Conservation (phyloP, 2,888 invertebrate species). For the Drosophila sordidapex region DNA sequence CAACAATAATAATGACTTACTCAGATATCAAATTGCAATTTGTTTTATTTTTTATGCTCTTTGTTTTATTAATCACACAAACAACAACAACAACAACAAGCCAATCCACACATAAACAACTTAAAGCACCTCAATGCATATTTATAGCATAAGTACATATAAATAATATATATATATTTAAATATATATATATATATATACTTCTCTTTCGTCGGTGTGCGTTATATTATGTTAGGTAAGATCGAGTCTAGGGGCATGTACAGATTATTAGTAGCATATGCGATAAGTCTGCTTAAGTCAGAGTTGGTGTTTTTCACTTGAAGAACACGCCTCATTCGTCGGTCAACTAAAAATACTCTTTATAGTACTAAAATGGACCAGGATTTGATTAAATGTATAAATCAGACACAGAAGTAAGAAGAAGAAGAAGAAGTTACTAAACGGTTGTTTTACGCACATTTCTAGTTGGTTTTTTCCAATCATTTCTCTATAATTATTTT, state of each 20-base stretch:
- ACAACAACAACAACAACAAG: not conserved
- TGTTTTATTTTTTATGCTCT: slow-evolving; percentile 34
- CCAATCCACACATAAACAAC: slow-evolving; percentile 4
- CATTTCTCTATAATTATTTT: slow-evolving; percentile 31
- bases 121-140: slow-evolving; percentile 17
- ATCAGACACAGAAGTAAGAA: slow-evolving; percentile 47
- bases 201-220: slow-evolving; percentile 43
- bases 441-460: slow-evolving; percentile 64
- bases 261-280: slow-evolving; percentile 55
- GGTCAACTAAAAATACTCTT: slow-evolving; percentile 36
- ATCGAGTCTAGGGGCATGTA: slow-evolving; percentile 52
- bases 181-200: not conserved
- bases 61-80: slow-evolving; percentile 10
- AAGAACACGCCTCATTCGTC: slow-evolving; percentile 8
- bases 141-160: slow-evolving; percentile 23
- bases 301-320: slow-evolving; percentile 24
- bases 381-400: slow-evolving; percentile 75
- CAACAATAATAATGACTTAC: slow-evolving; percentile 35
- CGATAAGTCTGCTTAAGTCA: slow-evolving; percentile 53
- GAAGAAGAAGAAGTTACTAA: slow-evolving; percentile 73
- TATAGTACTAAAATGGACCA: slow-evolving; percentile 62
- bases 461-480: slow-evolving; percentile 16
- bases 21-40: slow-evolving; percentile 44
- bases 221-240: slow-evolving; percentile 41
- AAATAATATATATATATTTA: not conserved